Conservation (phyloP, 2,888 invertebrate species). For the Myathropa florea region DNA sequence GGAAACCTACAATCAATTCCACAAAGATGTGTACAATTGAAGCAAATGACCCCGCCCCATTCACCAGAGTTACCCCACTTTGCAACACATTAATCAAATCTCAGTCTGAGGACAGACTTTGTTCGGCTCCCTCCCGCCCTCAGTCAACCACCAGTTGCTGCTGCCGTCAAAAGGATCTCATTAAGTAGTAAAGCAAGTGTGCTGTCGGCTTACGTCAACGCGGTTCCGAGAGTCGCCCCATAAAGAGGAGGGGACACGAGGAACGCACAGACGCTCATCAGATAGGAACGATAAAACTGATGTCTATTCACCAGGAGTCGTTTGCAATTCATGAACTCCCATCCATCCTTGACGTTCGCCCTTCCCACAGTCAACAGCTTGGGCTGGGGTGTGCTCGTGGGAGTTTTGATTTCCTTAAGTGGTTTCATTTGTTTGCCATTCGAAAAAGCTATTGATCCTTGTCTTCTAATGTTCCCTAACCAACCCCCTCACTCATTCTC, state of each 20-base stretch:
- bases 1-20: neutral
- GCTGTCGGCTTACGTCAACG: slow-evolving; percentile 45
- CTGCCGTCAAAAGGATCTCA: slow-evolving; percentile 37
- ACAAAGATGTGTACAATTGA: neutral
- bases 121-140: neutral
- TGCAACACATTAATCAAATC: slow-evolving; percentile 55
- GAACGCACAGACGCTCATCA: slow-evolving; percentile 29
- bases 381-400: neutral
- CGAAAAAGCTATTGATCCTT: slow-evolving; percentile 59
- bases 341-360: slow-evolving; percentile 16
- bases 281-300: slow-evolving; percentile 51
- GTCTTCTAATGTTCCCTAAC: slow-evolving; percentile 17
- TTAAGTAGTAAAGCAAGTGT: slow-evolving; percentile 27
- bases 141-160: slow-evolving; percentile 60
- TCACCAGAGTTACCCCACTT: neutral
- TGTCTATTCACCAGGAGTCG: slow-evolving; percentile 40
- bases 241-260: neutral
- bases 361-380: neutral
- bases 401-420: slow-evolving; percentile 66
- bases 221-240: neutral
- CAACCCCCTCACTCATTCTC: neutral
- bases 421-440: slow-evolving; percentile 66
- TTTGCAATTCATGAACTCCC: slow-evolving; percentile 60
- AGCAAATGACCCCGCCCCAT: neutral
- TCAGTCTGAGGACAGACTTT: slow-evolving; percentile 5